These are phyloP conservation scores for Numenius arquata DNA, from an alignment of 2,113 vertebrate genomes.

Conservation along the genomic window DNA sequence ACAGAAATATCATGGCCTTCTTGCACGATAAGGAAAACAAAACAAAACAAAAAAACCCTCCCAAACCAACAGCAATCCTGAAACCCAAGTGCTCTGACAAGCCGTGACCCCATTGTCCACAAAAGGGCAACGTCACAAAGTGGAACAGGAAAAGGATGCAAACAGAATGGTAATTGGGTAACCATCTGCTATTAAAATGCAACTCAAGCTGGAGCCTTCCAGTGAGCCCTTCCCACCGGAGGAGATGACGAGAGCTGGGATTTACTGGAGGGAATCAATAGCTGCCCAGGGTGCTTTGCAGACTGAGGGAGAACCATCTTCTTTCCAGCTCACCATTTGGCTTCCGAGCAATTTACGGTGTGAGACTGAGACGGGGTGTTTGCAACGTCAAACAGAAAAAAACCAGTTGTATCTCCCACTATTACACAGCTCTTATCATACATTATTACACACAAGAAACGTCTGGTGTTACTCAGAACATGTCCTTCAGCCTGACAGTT, in stretches of 20 bases:
- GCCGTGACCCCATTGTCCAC: not conserved
- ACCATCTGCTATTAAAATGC: constrained; percentile 6
- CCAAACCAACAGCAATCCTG: not conserved
- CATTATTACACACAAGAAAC: not conserved
- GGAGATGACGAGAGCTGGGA: not conserved
- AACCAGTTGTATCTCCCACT: not conserved
- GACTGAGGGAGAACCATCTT: not conserved
- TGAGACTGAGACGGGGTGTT: not conserved
- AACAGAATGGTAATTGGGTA: constrained; percentile 1
- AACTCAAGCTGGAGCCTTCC: not conserved
- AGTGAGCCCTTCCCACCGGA: not conserved
- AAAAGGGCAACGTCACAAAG: not conserved
- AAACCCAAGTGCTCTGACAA: not conserved
- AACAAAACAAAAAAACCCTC: not conserved
- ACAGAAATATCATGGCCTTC: constrained; percentile 14
- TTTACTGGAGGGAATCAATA: not conserved
- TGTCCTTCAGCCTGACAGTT: not conserved
- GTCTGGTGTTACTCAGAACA: not conserved
- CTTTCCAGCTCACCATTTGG: not conserved
- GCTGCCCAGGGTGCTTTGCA: not conserved
- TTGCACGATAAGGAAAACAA: not conserved
- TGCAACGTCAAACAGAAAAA: not conserved
- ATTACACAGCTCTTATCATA: not conserved
- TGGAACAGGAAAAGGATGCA: not conserved
- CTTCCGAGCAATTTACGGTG: not conserved